Evolutionary conservation across 2,888 invertebrate species (phyloP).

Genomic region (Malachius bipustulatus): DNA sequence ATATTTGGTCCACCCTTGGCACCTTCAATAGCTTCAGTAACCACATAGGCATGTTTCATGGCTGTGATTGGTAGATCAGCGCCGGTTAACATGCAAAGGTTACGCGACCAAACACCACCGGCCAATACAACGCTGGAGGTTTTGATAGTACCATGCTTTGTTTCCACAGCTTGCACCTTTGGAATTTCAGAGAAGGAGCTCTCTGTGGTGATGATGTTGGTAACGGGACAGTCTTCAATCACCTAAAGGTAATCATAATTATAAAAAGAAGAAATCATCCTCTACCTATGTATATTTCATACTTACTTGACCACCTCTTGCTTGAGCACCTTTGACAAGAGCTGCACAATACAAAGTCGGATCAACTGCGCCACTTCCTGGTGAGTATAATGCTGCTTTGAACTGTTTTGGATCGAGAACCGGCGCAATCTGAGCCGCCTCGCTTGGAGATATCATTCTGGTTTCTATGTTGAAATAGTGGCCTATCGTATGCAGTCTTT

Average conservation of each 20-base stretch:
- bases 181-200: constrained; percentile 51
- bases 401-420: constrained; percentile 62
- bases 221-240: constrained; percentile 64
- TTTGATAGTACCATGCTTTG: constrained; percentile 60
- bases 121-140: constrained; percentile 71
- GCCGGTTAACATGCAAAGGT: constrained; percentile 56
- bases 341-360: constrained; percentile 70
- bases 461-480: constrained; percentile 67
- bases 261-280: too few relatives aligned
- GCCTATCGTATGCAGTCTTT: constrained; percentile 63
- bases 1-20: constrained; percentile 68
- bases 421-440: constrained; percentile 66
- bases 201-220: constrained; percentile 49
- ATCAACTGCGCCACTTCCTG: constrained; percentile 73
- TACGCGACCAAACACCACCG: constrained; percentile 72
- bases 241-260: too few relatives aligned
- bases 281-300: too few relatives aligned
- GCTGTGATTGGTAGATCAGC: constrained; percentile 63
- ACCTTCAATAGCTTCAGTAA: constrained; percentile 67
- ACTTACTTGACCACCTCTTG: constrained; percentile 60
- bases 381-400: constrained; percentile 62
- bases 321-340: constrained; percentile 55
- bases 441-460: constrained; percentile 53
- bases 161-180: constrained; percentile 65
- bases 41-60: constrained; percentile 82